phyloP scores from a whole-genome alignment of 2,797 vertebrate genomes.

The Poeciliopsis presidionis region DNA sequence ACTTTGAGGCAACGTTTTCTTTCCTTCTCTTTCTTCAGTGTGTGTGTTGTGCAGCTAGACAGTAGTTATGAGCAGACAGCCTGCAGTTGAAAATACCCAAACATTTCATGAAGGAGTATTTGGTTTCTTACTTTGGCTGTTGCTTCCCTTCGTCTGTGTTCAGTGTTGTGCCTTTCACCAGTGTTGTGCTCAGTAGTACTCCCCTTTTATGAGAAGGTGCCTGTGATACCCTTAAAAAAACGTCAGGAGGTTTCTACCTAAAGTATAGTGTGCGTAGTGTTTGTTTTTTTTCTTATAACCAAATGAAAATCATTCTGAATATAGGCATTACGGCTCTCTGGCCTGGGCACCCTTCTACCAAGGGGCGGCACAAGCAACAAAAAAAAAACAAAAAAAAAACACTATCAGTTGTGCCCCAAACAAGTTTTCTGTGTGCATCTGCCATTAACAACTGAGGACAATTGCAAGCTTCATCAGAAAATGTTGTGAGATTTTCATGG shows the following conservation, averaged over 20 bases:
- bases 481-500: not conserved
- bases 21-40: conserved; percentile 17
- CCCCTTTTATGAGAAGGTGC: conserved; percentile 55
- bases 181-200: conserved; percentile 74
- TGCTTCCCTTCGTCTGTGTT: conserved; percentile 67
- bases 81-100: conserved; percentile 50
- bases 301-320: conserved; percentile 20
- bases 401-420: not conserved
- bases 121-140: conserved; percentile 34
- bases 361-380: not conserved
- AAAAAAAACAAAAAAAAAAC: not conserved
- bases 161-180: conserved; percentile 81
- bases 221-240: conserved; percentile 53
- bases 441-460: not conserved
- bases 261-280: conserved; percentile 33
- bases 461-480: not conserved
- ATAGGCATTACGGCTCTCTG: not conserved
- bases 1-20: conserved; percentile 45
- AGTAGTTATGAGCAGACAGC: conserved; percentile 34
- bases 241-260: conserved; percentile 33
- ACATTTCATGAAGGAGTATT: conserved; percentile 41
- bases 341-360: not conserved
- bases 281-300: conserved; percentile 18
- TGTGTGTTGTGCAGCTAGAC: conserved; percentile 45
- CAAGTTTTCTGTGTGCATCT: not conserved